Conservation (phyloP, 2,113 vertebrate genomes). For the Hiodon alosoides region DNA sequence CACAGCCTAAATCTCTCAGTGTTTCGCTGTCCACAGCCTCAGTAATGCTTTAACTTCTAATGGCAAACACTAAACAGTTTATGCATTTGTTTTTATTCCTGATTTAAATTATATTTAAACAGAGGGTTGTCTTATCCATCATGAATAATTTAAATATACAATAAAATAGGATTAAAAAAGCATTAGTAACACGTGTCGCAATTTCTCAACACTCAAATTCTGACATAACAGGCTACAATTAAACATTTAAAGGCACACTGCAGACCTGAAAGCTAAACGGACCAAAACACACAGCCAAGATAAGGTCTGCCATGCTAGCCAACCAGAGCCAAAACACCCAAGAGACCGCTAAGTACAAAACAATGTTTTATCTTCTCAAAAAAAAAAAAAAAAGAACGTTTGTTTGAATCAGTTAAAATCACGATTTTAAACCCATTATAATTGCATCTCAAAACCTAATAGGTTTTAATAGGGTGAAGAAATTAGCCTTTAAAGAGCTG, state of each 20-base stretch:
- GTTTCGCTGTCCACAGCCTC: background rate
- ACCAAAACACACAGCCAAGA: background rate
- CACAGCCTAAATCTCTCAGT: background rate
- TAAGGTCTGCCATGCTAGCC: background rate
- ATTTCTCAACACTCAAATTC: background rate
- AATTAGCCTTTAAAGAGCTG: background rate
- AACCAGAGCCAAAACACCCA: background rate
- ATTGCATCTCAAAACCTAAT: no score
- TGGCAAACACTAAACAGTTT: no score
- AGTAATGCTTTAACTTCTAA: background rate
- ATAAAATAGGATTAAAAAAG: background rate
- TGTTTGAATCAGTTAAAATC: background rate
- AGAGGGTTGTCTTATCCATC: background rate
- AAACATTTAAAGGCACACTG: background rate
- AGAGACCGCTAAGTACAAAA: background rate
- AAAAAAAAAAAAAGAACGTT: background rate
- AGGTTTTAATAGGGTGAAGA: constrained; percentile 7
- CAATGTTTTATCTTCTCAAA: background rate
- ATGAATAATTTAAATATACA: background rate
- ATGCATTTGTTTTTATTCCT: no score
- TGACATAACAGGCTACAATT: background rate
- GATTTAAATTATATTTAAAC: no score
- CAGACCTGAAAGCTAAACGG: background rate
- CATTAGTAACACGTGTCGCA: background rate
- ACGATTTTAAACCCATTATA: no score